A percentile compares a stretch with the other conserved stretches of the same genome.
Evolutionary conservation across 2,888 invertebrate species (phyloP).

Genomic region (Invenusta paracnida): DNA sequence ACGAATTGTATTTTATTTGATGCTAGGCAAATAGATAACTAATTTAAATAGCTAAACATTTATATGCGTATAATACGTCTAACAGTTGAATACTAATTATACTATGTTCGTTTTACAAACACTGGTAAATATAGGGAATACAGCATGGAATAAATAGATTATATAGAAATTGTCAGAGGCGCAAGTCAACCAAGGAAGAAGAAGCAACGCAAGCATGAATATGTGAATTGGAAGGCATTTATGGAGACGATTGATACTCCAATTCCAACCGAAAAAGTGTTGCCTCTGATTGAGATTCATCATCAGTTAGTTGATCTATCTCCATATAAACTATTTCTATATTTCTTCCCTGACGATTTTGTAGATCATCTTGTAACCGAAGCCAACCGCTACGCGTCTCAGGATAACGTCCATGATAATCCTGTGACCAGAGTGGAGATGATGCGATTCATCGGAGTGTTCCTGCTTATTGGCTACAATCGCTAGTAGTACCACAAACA

Average conservation of each 20-base stretch:
- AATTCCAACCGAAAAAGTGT: background rate
- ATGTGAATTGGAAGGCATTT: background rate
- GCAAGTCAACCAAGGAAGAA: background rate
- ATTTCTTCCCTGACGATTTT: background rate
- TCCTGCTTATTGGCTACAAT: background rate
- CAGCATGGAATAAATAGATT: background rate
- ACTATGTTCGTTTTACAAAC: constrained; percentile 1
- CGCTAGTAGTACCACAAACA: background rate
- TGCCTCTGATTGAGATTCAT: background rate
- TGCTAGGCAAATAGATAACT: too few species aligned
- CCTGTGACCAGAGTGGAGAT: background rate
- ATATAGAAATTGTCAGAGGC: background rate
- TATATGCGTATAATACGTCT: background rate
- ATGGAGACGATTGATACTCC: background rate
- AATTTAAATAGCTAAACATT: constrained; percentile 1
- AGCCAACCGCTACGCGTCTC: background rate
- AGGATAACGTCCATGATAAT: background rate
- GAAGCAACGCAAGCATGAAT: background rate
- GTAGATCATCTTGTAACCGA: background rate
- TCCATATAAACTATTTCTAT: background rate
- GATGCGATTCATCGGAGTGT: background rate
- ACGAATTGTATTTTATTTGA: background rate
- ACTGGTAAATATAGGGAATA: background rate
- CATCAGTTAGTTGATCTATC: background rate
- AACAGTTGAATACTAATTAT: background rate